Conservation (phyloP, 2,888 invertebrate genomes). For the Melieria crassipennis region DNA sequence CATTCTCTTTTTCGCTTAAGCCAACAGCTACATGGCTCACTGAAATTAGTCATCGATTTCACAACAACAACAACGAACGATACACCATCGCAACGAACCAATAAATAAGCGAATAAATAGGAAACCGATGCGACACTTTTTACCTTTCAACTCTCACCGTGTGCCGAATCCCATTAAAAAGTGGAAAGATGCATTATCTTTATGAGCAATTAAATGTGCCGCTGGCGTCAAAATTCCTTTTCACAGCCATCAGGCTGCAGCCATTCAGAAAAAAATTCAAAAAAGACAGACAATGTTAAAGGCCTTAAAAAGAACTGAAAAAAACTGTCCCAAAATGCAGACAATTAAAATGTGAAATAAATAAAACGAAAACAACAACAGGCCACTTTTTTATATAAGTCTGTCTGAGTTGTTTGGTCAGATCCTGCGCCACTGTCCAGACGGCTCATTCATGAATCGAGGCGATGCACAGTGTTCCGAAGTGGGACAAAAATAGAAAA, state of each 20-base stretch:
- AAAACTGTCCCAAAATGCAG: neutral
- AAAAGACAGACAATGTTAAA: neutral
- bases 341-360: slow-evolving; percentile 14
- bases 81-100: no score
- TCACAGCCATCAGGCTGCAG: neutral
- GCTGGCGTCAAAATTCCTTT: slow-evolving; percentile 61
- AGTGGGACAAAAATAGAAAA: no score
- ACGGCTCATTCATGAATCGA: slow-evolving; percentile 55
- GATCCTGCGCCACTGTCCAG: slow-evolving; percentile 15
- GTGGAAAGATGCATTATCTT: slow-evolving; percentile 63
- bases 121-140: slow-evolving; percentile 30
- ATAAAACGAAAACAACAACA: neutral
- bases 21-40: neutral
- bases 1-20: no score
- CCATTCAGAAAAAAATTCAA: neutral
- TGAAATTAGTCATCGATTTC: slow-evolving; percentile 3
- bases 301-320: slow-evolving; percentile 2
- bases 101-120: neutral
- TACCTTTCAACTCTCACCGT: slow-evolving; percentile 11
- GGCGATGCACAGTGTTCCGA: no score
- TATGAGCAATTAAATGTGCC: slow-evolving; percentile 53
- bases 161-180: slow-evolving; percentile 38
- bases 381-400: slow-evolving; percentile 17
- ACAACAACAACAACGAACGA: neutral
- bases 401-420: neutral